Conservation (phyloP, 2,888 invertebrate species). For the Caenorhabditis drosophilae region DNA sequence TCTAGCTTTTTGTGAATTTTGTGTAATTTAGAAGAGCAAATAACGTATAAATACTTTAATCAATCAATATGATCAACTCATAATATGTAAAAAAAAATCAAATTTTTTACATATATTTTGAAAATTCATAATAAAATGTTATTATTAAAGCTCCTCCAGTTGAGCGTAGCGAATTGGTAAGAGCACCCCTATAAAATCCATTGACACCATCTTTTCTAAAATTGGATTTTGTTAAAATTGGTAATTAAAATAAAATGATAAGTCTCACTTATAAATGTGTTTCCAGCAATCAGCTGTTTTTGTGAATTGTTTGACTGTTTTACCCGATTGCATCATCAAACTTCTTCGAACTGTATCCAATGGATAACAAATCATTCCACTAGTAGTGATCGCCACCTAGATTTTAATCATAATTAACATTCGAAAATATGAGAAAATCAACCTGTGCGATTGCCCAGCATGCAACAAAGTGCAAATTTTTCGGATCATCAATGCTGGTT, state of each 20-base stretch:
- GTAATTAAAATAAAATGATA: background rate
- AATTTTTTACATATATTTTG: conserved; percentile 55
- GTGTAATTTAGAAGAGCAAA: too few relatives aligned
- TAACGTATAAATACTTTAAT: too few relatives aligned
- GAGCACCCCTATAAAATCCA: conserved; percentile 57
- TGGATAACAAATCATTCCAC: conserved; percentile 60
- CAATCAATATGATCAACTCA: too few relatives aligned
- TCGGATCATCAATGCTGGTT: conserved; percentile 84
- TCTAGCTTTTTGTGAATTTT: too few relatives aligned
- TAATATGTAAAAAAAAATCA: too few relatives aligned
- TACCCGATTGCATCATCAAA: conserved; percentile 64
- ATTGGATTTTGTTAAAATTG: background rate
- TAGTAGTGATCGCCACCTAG: conserved; percentile 55
- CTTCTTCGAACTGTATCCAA: conserved; percentile 63
- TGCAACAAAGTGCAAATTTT: conserved; percentile 86
- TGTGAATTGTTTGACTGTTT: conserved; percentile 45
- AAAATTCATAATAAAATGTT: conserved; percentile 64
- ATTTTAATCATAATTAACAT: conserved; percentile 4
- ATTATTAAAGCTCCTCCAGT: conserved; percentile 64
- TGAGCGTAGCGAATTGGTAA: conserved; percentile 61
- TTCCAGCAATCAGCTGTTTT: conserved; percentile 54
- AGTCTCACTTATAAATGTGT: conserved; percentile 44
- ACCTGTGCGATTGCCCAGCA: conserved; percentile 80
- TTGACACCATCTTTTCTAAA: conserved; percentile 54
- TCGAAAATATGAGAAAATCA: background rate